Evolutionary conservation across 1,140 invertebrate species (phyloP).

Genomic region (Atta colombica): DNA sequence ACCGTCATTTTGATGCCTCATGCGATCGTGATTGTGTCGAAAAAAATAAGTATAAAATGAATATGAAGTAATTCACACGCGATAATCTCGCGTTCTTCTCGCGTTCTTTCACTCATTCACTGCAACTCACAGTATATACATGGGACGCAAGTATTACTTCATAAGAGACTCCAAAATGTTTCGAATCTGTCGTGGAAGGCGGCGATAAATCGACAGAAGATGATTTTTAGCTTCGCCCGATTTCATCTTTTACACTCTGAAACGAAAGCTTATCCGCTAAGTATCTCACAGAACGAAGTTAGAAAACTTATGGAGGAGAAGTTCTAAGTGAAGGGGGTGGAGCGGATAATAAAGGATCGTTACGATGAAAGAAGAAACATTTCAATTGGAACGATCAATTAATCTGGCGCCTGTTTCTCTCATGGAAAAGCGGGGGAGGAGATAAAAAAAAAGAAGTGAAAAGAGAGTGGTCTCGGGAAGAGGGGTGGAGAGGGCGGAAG

Average conservation of each 20-base stretch:
- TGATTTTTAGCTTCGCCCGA: conserved; percentile 26
- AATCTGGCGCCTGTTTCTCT: conserved; percentile 39
- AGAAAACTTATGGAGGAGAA: conserved; percentile 19
- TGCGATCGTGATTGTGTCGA: neutral
- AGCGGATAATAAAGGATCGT: conserved; percentile 38
- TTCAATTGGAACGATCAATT: conserved; percentile 66
- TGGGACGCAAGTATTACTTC: conserved; percentile 36
- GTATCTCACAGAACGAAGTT: conserved; percentile 64
- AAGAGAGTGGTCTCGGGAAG: conserved; percentile 37
- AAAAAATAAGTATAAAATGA: conserved; percentile 10
- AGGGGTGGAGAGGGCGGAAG: conserved; percentile 69
- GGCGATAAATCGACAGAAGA: conserved; percentile 30
- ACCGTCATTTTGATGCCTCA: conserved; percentile 21
- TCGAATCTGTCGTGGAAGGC: neutral
- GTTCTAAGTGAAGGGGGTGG: neutral
- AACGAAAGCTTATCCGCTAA: conserved; percentile 68
- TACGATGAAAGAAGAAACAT: conserved; percentile 65
- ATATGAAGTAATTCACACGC: conserved; percentile 35
- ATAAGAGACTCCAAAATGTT: conserved; percentile 21
- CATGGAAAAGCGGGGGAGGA: conserved; percentile 45
- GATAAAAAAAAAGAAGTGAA: conserved; percentile 28
- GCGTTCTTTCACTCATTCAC: neutral
- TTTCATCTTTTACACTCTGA: conserved; percentile 28
- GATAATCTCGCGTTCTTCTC: neutral
- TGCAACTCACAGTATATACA: conserved; percentile 37